These are phyloP conservation scores for Drosophila murphyi DNA, from an alignment of 1,140 invertebrate genomes.

Conservation along the genomic window DNA sequence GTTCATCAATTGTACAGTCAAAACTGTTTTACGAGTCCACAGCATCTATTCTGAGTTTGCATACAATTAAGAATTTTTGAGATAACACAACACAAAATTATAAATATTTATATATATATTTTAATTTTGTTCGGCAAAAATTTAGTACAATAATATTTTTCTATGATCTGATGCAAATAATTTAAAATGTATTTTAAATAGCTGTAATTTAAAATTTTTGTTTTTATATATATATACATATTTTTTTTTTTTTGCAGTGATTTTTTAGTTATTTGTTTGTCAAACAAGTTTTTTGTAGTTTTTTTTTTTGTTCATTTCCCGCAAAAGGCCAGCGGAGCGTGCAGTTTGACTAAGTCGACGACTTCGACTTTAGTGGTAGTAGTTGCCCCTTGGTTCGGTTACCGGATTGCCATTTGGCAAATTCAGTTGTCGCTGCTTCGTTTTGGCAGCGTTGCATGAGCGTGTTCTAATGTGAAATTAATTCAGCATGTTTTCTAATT, in stretches of 20 bases:
- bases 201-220: conserved; percentile 19
- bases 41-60: conserved; percentile 7
- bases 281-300: conserved; percentile 48
- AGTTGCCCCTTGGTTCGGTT: conserved; percentile 20
- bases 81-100: too few species aligned
- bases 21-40: not conserved
- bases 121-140: too few species aligned
- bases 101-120: too few species aligned
- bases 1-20: not conserved
- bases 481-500: conserved; percentile 62
- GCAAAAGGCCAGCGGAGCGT: conserved; percentile 40
- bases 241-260: conserved; percentile 9
- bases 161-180: not conserved
- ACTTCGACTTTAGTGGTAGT: conserved; percentile 29
- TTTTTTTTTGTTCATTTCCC: conserved; percentile 16
- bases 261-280: conserved; percentile 26
- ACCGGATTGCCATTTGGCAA: conserved; percentile 61
- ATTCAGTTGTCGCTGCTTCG: conserved; percentile 50
- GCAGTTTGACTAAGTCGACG: conserved; percentile 37
- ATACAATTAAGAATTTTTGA: not conserved
- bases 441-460: conserved; percentile 77
- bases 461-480: conserved; percentile 82
- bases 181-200: conserved; percentile 24
- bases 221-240: not conserved
- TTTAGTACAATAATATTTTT: too few species aligned